Evolutionary conservation across 2,113 vertebrate species (phyloP).

Genomic region (Maylandia zebra): DNA sequence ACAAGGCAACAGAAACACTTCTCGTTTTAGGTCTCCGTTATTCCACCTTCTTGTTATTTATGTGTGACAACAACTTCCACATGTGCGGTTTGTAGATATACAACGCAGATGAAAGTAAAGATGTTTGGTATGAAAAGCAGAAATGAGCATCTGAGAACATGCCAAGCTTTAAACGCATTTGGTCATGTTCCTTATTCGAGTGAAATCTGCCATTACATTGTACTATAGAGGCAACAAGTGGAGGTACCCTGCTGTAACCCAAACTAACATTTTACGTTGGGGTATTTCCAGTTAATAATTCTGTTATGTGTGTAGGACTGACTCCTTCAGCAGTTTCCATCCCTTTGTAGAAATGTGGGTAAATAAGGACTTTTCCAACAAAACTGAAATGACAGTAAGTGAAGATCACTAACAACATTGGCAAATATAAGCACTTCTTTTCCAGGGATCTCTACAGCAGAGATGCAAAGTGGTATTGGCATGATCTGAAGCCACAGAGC

Average conservation of each 20-base stretch:
- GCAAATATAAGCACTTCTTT: not conserved
- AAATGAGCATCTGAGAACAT: not conserved
- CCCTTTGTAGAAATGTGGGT: fast-evolving
- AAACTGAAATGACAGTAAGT: not conserved
- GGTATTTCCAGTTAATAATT: fast-evolving
- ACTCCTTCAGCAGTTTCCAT: not conserved
- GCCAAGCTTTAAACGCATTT: not conserved
- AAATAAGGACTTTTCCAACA: not conserved
- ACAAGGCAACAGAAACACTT: not conserved
- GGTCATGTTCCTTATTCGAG: not conserved
- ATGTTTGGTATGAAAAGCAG: not conserved
- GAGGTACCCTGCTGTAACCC: not conserved
- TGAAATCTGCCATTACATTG: fast-evolving
- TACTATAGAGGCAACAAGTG: not conserved
- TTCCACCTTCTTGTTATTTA: not conserved
- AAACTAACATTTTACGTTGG: not conserved
- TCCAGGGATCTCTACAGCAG: not conserved
- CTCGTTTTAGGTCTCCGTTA: not conserved
- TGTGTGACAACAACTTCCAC: not conserved
- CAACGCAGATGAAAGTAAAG: not conserved
- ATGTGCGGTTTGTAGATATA: not conserved
- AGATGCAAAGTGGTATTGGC: not conserved
- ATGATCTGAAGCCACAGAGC: not conserved
- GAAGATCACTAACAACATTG: fast-evolving
- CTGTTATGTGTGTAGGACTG: not conserved